These are phyloP conservation scores for Pandemis heparana DNA, from an alignment of 2,888 invertebrate species.

Conservation along the genomic window DNA sequence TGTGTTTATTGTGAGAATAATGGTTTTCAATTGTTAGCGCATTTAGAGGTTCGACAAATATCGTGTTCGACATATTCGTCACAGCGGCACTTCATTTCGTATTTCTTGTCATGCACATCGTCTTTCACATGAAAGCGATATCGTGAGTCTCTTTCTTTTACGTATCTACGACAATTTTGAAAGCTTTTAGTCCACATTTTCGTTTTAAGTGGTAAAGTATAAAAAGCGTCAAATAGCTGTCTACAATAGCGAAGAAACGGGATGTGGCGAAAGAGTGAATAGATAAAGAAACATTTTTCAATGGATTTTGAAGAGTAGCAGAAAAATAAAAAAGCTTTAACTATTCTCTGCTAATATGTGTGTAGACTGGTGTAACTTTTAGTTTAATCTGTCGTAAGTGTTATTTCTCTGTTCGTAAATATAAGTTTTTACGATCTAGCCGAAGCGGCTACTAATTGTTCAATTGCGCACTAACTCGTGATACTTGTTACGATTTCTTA, in stretches of 20 bases:
- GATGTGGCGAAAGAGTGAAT: too few relatives aligned
- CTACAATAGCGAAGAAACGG: too few relatives aligned
- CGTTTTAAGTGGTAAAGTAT: too few relatives aligned
- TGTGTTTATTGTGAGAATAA: slow-evolving; percentile 47
- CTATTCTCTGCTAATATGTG: not conserved
- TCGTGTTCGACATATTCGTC: slow-evolving; percentile 1
- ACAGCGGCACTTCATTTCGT: not conserved
- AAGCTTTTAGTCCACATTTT: too few relatives aligned
- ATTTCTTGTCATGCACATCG: not conserved
- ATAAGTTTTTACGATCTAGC: not conserved
- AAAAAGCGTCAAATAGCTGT: too few relatives aligned
- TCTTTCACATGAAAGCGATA: not conserved
- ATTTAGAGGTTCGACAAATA: slow-evolving; percentile 13
- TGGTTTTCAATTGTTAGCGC: slow-evolving; percentile 33
- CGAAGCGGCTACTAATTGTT: not conserved
- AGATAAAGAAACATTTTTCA: not conserved
- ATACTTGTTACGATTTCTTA: not conserved
- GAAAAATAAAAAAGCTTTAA: not conserved
- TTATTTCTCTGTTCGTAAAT: not conserved
- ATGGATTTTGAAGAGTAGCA: not conserved
- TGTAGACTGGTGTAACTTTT: not conserved
- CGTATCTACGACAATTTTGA: too few relatives aligned
- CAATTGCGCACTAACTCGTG: slow-evolving; percentile 6
- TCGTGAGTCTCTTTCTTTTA: too few relatives aligned
- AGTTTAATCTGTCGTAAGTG: not conserved